phyloP scores from a whole-genome alignment of 1,140 invertebrate genomes.

The Calosoma granatense region DNA sequence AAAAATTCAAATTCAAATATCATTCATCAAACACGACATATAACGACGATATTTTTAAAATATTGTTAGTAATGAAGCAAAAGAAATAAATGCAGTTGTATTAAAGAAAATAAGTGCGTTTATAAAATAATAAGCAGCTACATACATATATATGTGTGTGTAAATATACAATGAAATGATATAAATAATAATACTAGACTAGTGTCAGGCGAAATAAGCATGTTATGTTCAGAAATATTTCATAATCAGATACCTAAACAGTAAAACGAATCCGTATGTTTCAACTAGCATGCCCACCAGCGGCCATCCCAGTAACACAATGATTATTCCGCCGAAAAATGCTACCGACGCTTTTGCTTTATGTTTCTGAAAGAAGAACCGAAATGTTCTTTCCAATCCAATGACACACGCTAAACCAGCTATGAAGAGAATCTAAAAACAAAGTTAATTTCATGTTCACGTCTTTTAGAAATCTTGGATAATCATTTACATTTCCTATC shows the following conservation, averaged over 20 bases:
- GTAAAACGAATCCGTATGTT: constrained; percentile 73
- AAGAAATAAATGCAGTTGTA: too few species aligned
- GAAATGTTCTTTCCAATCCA: constrained; percentile 87
- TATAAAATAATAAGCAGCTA: too few species aligned
- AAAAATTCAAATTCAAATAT: constrained; percentile 21
- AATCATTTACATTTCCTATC: constrained; percentile 98
- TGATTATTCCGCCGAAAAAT: constrained; percentile 90
- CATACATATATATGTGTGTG: not conserved
- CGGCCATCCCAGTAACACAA: constrained; percentile 95
- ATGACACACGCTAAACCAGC: constrained; percentile 92
- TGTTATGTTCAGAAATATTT: constrained; percentile 3
- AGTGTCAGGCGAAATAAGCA: not conserved
- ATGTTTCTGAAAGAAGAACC: constrained; percentile 97
- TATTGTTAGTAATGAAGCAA: too few species aligned
- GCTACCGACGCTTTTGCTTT: constrained; percentile 86
- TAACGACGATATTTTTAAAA: too few species aligned
- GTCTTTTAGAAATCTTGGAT: not conserved
- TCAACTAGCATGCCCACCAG: constrained; percentile 94
- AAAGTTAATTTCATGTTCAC: constrained; percentile 13
- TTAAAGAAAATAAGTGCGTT: too few species aligned
- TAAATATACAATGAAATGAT: not conserved
- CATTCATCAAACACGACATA: too few species aligned
- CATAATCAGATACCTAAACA: constrained; percentile 52
- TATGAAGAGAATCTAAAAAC: constrained; percentile 84
- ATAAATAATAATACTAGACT: not conserved